Evolutionary conservation across 2,888 invertebrate genomes (phyloP).

Genomic region (Microplitis deprimator): DNA sequence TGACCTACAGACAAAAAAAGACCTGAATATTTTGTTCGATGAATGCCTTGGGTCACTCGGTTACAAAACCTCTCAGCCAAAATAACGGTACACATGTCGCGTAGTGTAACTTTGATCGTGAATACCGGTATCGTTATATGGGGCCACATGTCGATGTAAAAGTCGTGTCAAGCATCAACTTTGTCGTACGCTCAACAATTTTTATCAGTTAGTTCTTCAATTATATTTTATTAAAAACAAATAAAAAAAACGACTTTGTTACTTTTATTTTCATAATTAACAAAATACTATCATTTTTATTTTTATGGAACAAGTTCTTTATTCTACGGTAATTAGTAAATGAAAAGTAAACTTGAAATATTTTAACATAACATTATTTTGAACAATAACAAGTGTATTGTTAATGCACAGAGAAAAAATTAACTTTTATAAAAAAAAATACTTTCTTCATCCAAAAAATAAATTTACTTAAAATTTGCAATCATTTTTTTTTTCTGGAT

Average conservation of each 20-base stretch:
- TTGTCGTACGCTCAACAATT: conserved; percentile 24
- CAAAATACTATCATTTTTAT: neutral
- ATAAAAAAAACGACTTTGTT: neutral
- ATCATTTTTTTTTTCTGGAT: too few relatives aligned
- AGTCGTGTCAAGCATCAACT: conserved; percentile 36
- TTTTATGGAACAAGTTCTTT: neutral
- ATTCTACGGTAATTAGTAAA: neutral
- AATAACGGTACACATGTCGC: conserved; percentile 64
- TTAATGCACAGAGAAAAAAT: neutral
- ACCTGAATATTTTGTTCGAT: conserved; percentile 1
- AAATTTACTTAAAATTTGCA: too few relatives aligned
- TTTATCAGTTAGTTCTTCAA: conserved; percentile 1
- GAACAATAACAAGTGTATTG: neutral
- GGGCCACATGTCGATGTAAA: conserved; percentile 29
- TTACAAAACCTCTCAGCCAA: conserved; percentile 66
- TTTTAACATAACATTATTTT: neutral
- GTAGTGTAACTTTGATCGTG: conserved; percentile 50
- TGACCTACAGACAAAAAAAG: conserved; percentile 2
- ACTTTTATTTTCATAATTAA: conserved; percentile 2
- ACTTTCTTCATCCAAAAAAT: too few relatives aligned
- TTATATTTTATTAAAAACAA: neutral
- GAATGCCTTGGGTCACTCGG: conserved; percentile 66
- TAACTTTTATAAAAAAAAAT: too few relatives aligned
- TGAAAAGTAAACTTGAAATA: neutral
- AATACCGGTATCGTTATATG: conserved; percentile 53